Evolutionary conservation across 1,140 invertebrate species (phyloP), one percentile per base, ranked within the genome.

Genomic region (Capitella teleta): DNA sequence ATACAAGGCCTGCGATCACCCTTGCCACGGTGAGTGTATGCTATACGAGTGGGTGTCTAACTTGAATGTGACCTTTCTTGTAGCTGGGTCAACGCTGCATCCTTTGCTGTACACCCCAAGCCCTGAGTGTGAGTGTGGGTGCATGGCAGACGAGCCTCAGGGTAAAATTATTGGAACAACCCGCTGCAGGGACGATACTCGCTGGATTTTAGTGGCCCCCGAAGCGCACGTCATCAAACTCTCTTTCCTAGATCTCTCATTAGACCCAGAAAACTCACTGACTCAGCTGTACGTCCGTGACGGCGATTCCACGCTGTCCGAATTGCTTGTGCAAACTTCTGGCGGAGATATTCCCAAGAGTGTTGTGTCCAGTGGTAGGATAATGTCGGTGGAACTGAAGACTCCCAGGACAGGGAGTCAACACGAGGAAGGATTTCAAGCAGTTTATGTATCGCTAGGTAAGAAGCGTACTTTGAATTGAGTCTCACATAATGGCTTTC

Each of bases 231-330:
- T 18, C 16, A 32, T 47, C 19, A 28, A 47, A 28, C 14, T 47
- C 16, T 18, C 28, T 3, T 47, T 47, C 30, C 19, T 32, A 32
- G 26, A 32, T 14, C 36, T 32, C 32, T 32, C 26, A 34, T n/a
- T 47, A 36, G 28, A 47, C 21, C 26, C 16, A 12, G 16, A n/a
- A 19, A 32, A 36, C 45, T 18, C 18, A 8, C 25, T 32, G 18
- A 47, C 45, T 8, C 26, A 19, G 45, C 18, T 47, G 19, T 32
- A 47, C 14, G 45, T 47, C 18, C 45, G 45, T n/a, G 28, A 47
- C 21, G 45, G 45, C 21, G 45, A 47, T 24, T 21, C 45, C 1
- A 18, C 19, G 18, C 19, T 32, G 45, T 47, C 45, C 19, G 32
- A 47, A 18, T 32, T 47, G 45, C 26, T 47, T 16, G 19, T 47